phyloP scores from a whole-genome alignment of 2,113 vertebrate genomes.

The Crocuta crocuta region DNA sequence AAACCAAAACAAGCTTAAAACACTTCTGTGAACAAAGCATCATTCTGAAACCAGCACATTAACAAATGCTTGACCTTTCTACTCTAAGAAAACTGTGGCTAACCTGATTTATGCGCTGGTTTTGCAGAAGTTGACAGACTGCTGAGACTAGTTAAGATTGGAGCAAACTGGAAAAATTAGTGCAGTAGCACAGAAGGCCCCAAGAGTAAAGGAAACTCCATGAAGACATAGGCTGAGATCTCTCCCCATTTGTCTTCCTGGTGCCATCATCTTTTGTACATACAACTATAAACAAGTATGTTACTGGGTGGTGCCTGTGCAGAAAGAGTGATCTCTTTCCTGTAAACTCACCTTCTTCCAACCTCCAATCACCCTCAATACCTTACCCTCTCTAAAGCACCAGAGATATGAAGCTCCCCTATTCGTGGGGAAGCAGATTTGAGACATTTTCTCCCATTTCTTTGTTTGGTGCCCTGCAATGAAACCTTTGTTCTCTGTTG shows the following conservation, averaged over 20 bases:
- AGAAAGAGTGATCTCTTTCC: neutral
- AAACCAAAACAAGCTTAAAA: neutral
- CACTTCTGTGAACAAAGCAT: neutral
- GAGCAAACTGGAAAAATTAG: neutral
- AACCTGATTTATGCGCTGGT: neutral
- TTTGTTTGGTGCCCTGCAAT: neutral
- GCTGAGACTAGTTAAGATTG: neutral
- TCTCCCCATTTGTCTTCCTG: neutral
- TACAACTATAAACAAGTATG: neutral
- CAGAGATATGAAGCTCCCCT: neutral
- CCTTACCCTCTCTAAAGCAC: neutral
- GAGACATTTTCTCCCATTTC: neutral
- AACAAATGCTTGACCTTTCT: neutral
- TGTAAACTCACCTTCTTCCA: neutral
- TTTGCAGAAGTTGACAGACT: neutral
- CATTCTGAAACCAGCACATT: neutral
- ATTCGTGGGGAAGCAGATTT: neutral
- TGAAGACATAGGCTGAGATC: neutral
- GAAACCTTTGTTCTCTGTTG: neutral
- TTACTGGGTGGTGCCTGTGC: neutral
- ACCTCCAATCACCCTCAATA: neutral
- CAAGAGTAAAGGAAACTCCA: neutral
- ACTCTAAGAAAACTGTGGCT: neutral
- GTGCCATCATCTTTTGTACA: neutral
- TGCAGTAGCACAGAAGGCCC: neutral